These are phyloP conservation scores for Morone chrysops DNA, from an alignment of 2,113 vertebrate genomes.

Conservation along the genomic window DNA sequence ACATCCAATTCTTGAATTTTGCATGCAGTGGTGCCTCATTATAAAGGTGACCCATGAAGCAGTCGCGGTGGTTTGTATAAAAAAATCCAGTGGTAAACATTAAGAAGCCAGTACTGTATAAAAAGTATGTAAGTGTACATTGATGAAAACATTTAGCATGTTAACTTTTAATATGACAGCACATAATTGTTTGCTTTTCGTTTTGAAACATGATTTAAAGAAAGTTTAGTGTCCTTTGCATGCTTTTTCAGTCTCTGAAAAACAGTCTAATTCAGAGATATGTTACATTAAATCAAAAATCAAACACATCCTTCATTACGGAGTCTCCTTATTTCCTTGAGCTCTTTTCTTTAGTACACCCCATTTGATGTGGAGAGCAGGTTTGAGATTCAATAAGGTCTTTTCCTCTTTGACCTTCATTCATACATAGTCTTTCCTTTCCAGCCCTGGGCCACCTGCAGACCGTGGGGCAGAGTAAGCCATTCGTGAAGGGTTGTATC, in stretches of 20 bases:
- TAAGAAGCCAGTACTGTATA: conserved; percentile 20
- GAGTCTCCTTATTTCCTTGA: conserved; percentile 51
- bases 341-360: conserved; percentile 14
- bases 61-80: neutral
- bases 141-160: neutral
- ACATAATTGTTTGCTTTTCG: neutral
- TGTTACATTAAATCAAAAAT: conserved; percentile 29
- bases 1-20: neutral
- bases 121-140: conserved; percentile 31
- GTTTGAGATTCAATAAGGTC: conserved; percentile 15
- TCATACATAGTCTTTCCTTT: conserved; percentile 85
- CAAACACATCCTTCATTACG: conserved; percentile 47
- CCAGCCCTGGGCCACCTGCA: conserved; percentile 70
- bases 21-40: neutral
- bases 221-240: conserved; percentile 3
- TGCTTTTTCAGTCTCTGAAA: conserved; percentile 25
- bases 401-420: neutral
- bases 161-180: neutral
- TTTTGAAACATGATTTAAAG: conserved; percentile 3
- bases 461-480: conserved; percentile 78
- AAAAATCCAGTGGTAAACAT: conserved; percentile 50
- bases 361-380: neutral
- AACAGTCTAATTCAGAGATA: conserved; percentile 32
- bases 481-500: conserved; percentile 81
- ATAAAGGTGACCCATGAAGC: neutral